Evolutionary conservation across 2,113 vertebrate genomes (phyloP).

Genomic region (Oncorhynchus mykiss): DNA sequence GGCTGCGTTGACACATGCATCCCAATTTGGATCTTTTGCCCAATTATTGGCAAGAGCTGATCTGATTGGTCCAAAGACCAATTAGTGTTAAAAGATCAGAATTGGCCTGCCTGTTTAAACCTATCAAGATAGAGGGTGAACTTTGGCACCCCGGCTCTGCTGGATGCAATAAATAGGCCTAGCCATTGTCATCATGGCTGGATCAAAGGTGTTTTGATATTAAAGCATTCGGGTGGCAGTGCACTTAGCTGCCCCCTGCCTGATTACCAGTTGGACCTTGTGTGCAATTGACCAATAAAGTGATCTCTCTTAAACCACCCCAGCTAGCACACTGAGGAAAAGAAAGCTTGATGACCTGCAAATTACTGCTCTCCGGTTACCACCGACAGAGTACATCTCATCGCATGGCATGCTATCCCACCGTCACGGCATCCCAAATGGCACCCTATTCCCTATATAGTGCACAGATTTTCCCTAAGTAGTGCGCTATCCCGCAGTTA

Average conservation of each 20-base stretch:
- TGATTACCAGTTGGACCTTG: too few species aligned
- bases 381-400: background rate
- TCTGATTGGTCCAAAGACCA: too few species aligned
- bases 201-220: constrained; percentile 27
- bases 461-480: too few species aligned
- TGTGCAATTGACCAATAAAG: too few species aligned
- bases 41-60: too few species aligned
- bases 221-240: background rate
- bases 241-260: constrained; percentile 11
- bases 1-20: too few species aligned
- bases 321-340: background rate
- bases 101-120: too few species aligned
- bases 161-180: constrained; percentile 29
- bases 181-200: constrained; percentile 3
- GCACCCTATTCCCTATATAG: too few species aligned
- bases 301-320: background rate
- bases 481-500: background rate
- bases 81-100: too few species aligned
- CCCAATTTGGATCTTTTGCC: too few species aligned
- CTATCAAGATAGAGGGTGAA: background rate
- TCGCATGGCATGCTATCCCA: background rate
- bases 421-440: background rate
- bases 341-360: background rate
- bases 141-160: background rate
- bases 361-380: background rate